Evolutionary conservation across 92 coral and sea anemone genomes (phyloP), one percentile per base, ranked within the genome.

Genomic region (Heliopora coerulea): DNA sequence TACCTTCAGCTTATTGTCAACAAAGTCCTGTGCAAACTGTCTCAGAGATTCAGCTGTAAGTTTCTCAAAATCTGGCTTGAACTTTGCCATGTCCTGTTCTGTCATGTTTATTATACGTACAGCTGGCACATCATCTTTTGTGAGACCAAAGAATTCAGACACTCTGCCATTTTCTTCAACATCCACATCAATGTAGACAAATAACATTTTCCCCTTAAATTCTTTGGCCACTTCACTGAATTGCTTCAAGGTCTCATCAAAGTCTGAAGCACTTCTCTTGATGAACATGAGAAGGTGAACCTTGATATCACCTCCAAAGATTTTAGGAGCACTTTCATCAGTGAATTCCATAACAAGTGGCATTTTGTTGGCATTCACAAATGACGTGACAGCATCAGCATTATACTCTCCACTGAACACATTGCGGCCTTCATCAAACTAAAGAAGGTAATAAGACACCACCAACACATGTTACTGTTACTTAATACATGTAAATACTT

Each of bases 321-420:
- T 95, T 88, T 95, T 95, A 50, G 99, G 99, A 42, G 99, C 99
- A 82, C 91, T 95, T 91, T 95, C 99, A 62, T 95, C 99, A 69
- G 91, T 95, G 84, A 95, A 95, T 69, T 95, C 99, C 54, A 96
- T 95, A 68, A 95, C 97, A 60, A 95, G 88, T 20, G 99, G 96
- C 82, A 95, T 87, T 59, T 87, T 88, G 89, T 95, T 91, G 61
- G 90, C 99, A 66, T 88, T 90, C 86, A 90, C 89, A 72, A 95
- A 95, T 49, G 86, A 79, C 72, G 81, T 81, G 67, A 95, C 90
- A 31, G 79, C 83, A 24, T 88, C 96, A 25, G 65, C 40, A 1
- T 73, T 78, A 74, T 80, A 89, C 44, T 95, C 93, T 27, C 99
- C 99, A 88, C 85, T 90, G 82, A 83, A 95, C 8, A 86, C 96